Percentiles rank a stretch among this genome's conserved stretches.
phyloP scores from a whole-genome alignment of 2,888 invertebrate species.

The Drosophila lutescens region DNA sequence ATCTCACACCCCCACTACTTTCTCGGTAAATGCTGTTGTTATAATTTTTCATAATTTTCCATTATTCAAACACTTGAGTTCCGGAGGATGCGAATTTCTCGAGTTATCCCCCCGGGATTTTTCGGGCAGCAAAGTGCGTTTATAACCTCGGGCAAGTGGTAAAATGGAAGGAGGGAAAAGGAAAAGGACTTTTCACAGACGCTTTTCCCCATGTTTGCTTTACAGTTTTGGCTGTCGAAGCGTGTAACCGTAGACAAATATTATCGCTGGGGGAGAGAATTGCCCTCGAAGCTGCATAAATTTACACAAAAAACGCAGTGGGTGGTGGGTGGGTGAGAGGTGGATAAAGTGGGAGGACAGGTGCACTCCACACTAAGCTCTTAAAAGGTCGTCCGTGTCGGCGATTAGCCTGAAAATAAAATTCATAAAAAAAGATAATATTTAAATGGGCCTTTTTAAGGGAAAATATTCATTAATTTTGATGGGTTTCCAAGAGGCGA shows the following conservation, averaged over 20 bases:
- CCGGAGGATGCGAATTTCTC: slow-evolving; percentile 57
- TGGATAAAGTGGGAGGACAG: slow-evolving; percentile 40
- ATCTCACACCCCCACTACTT: slow-evolving; percentile 38
- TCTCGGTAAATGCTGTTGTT: slow-evolving; percentile 50
- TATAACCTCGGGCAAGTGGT: slow-evolving; percentile 50
- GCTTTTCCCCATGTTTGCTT: slow-evolving; percentile 69
- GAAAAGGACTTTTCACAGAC: slow-evolving; percentile 5
- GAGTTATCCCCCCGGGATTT: slow-evolving; percentile 63
- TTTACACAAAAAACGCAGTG: slow-evolving; percentile 70
- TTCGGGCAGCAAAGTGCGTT: slow-evolving; percentile 68
- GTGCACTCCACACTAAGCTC: slow-evolving; percentile 64
- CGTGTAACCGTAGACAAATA: slow-evolving; percentile 79
- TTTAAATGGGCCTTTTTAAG: slow-evolving; percentile 3
- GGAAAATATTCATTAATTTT: slow-evolving; percentile 15
- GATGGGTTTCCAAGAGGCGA: not conserved
- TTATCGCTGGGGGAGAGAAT: slow-evolving; percentile 60
- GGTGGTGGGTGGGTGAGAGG: slow-evolving; percentile 11
- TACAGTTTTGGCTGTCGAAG: slow-evolving; percentile 77
- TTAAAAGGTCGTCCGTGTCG: slow-evolving; percentile 66
- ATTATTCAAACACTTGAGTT: slow-evolving; percentile 78
- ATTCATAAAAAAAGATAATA: not conserved
- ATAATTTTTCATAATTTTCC: slow-evolving; percentile 80
- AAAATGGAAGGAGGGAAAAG: not conserved
- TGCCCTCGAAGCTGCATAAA: slow-evolving; percentile 77
- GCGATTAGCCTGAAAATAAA: slow-evolving; percentile 56